A percentile compares a stretch with the other conserved stretches of the same genome.
Evolutionary conservation across 1,140 invertebrate species (phyloP).

Genomic region (Oscheius sp.): DNA sequence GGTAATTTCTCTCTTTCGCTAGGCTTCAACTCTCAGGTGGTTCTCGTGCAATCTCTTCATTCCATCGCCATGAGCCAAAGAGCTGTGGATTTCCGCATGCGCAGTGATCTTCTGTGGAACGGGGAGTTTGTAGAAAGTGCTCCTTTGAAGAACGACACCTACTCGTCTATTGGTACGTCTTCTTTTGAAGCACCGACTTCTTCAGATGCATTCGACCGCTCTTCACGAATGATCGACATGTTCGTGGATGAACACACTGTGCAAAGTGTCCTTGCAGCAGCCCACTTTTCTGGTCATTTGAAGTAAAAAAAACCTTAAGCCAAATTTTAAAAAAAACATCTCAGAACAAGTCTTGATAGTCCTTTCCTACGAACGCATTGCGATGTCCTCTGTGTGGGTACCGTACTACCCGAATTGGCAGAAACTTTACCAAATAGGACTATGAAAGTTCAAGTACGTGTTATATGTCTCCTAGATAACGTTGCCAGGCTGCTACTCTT

Average conservation of each 20-base stretch:
- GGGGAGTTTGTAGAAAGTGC: slow-evolving; percentile 27
- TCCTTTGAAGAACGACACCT: slow-evolving; percentile 22
- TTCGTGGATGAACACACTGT: slow-evolving; percentile 41
- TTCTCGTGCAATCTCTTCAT: slow-evolving; percentile 31
- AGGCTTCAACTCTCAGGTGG: slow-evolving; percentile 1
- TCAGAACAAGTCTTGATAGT: slow-evolving; percentile 33
- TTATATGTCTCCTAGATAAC: no score
- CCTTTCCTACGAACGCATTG: slow-evolving; percentile 39
- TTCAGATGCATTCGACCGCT: slow-evolving; percentile 31
- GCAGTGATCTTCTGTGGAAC: slow-evolving; percentile 31
- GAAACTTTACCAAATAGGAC: slow-evolving; percentile 40
- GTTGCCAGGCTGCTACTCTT: slow-evolving; percentile 31
- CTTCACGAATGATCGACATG: slow-evolving; percentile 39
- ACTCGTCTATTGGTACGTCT: slow-evolving; percentile 6
- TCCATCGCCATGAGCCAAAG: slow-evolving; percentile 30
- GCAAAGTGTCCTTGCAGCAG: slow-evolving; percentile 36
- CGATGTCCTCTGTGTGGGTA: slow-evolving; percentile 49
- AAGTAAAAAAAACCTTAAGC: slow-evolving; percentile 7
- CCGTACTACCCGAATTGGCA: slow-evolving; percentile 48
- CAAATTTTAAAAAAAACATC: neutral
- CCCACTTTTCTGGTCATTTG: slow-evolving; percentile 41
- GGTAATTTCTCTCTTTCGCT: neutral
- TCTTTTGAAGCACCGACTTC: neutral
- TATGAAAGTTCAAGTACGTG: slow-evolving; percentile 43
- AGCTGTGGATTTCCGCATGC: slow-evolving; percentile 26